Base-by-base conservation (phyloP, 2,797 vertebrate species). In the Karalla daura region DNA sequence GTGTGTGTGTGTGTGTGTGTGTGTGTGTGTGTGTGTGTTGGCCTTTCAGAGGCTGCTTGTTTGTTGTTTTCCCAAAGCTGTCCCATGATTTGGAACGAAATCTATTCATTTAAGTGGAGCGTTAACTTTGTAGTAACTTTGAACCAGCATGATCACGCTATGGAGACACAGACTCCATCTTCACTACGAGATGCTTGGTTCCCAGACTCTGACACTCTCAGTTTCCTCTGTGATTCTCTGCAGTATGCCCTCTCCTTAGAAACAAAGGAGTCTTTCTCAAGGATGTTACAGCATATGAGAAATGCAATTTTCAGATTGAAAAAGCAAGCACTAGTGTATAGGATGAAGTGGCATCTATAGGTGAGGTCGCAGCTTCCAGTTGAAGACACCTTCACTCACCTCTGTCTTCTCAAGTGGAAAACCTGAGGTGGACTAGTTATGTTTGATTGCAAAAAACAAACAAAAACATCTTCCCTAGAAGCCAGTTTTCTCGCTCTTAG, bases 131-230 rank as follows among this genome's bases (percentile, higher is more conserved):
- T 4, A 3, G 12, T 32, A 50, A 51, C 25, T 30, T 24, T 14
- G 15, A 36, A 21, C 17, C 12, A 11, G 0, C 47, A 10, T 14
- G 14, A 56, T 52, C 62, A 24, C 43, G 18, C 4, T 33, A 8
- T 63, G 20, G 51, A 41, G 63, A 43, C 15, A 7, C 33, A 11
- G 25, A 45, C 53, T 41, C 0, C 30, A 15, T 45, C 36, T 5
- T 28, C 12, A 5, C 47, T 52, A 50, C 58, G 50, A 61, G 73
- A 44, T 28, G n/a, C 44, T 63, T 18, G 28, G 47, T 41, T 13
- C 18, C 27, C 45, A 30, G 40, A 50, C 45, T 43, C 49, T 53
- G 46, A 41, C 46, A 18, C 53, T n/a, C 5, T 33, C 5, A 1
- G 0, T 51, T 45, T 67, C 28, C 18, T 41, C 23, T 17, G 2